A percentile compares a stretch with the other conserved stretches of the same genome.
phyloP scores from a whole-genome alignment of 35 echinoderm and acorn worm genomes.

The Eucidaris tribuloides region DNA sequence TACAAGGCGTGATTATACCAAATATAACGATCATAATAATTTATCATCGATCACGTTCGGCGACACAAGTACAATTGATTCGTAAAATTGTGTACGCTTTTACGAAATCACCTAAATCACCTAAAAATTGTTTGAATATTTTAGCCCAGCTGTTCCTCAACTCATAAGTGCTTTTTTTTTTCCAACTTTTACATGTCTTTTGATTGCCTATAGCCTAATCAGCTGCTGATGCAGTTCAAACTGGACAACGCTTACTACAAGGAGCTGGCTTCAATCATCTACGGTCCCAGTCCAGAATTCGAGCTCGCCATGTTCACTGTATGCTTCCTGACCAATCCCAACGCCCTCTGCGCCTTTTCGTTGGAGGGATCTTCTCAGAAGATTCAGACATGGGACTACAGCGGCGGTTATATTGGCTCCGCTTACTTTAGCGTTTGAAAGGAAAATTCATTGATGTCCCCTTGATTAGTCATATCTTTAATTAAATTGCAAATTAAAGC shows the following conservation, averaged over 20 bases:
- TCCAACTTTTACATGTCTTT: too few relatives aligned
- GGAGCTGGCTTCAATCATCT: constrained; percentile 35
- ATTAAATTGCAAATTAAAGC: too few relatives aligned
- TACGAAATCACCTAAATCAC: too few relatives aligned
- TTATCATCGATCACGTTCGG: too few relatives aligned
- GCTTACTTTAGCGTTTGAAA: constrained; percentile 47
- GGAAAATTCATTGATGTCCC: not conserved
- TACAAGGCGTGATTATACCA: too few relatives aligned
- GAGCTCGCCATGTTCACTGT: constrained; percentile 81
- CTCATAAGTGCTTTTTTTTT: too few relatives aligned
- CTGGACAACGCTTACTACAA: constrained; percentile 31
- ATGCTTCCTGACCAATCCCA: constrained; percentile 48
- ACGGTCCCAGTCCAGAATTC: constrained; percentile 79
- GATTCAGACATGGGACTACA: constrained; percentile 52
- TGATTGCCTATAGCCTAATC: not conserved
- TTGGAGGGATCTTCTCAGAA: not conserved
- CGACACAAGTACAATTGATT: too few relatives aligned
- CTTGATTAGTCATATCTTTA: too few relatives aligned
- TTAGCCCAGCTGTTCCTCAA: too few relatives aligned
- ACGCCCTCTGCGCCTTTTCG: constrained; percentile 5
- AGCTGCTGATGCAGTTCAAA: constrained; percentile 12
- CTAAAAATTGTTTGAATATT: too few relatives aligned
- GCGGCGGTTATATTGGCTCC: constrained; percentile 11
- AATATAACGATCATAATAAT: too few relatives aligned
- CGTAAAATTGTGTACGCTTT: too few relatives aligned